These are phyloP conservation scores for Dinocampus coccinellae DNA, from an alignment of 2,888 invertebrate genomes.

Conservation along the genomic window DNA sequence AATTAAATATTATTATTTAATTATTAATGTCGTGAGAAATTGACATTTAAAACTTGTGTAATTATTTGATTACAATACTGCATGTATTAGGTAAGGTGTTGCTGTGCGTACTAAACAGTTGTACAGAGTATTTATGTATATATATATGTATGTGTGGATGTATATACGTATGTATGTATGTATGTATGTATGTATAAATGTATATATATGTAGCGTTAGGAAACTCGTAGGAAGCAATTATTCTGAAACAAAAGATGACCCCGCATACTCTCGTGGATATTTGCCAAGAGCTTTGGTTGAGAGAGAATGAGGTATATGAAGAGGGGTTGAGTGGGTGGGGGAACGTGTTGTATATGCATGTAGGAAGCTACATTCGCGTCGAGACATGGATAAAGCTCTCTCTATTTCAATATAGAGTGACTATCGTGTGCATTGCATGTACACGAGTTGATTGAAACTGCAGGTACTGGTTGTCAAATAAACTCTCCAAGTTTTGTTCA, in stretches of 20 bases:
- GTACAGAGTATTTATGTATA: slow-evolving; percentile 8
- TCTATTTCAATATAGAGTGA: not conserved
- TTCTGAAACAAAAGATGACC: slow-evolving; percentile 59
- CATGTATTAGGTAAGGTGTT: not conserved
- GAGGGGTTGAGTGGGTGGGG: not conserved
- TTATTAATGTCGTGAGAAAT: not conserved
- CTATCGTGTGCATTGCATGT: slow-evolving; percentile 2
- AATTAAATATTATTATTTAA: not conserved
- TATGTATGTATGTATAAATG: slow-evolving; percentile 18
- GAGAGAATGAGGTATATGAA: slow-evolving; percentile 9
- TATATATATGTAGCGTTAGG: slow-evolving; percentile 32
- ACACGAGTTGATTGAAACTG: slow-evolving; percentile 17
- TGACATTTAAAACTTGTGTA: not conserved
- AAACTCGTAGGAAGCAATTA: slow-evolving; percentile 59
- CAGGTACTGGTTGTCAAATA: not conserved
- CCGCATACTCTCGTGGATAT: slow-evolving; percentile 53
- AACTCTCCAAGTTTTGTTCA: not conserved
- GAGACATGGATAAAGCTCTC: slow-evolving; percentile 12
- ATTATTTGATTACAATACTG: slow-evolving; percentile 1
- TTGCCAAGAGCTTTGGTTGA: slow-evolving; percentile 56
- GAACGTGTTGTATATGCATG: not conserved
- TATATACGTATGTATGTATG: not conserved
- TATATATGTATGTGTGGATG: not conserved
- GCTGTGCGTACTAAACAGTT: slow-evolving; percentile 5
- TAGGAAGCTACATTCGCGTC: slow-evolving; percentile 16